Base-by-base conservation (phyloP, 1,140 invertebrate genomes). In the Camponotus floridanus region DNA sequence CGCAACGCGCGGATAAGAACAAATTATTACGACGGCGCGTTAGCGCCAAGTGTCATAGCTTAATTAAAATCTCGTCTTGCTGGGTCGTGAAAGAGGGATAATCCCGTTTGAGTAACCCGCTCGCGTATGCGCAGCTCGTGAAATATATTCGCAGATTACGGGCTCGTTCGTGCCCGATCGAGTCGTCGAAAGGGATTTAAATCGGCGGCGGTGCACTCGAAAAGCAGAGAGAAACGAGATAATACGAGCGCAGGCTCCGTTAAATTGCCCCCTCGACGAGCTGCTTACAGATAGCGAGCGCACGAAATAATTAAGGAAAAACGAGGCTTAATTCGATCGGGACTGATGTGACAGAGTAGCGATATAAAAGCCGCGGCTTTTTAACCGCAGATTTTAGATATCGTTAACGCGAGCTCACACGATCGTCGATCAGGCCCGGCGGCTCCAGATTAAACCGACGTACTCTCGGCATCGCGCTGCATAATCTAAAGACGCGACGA, bases 271-370 rank as follows among this genome's bases (percentile, higher is more conserved):
- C 7, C 57, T 68, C 78, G 79, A 90, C 71, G 89, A 81, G 86
- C 64, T 59, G 70, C 64, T 67, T 8, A 57, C 64, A 86, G 89
- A 90, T 91, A 90, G 84, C 87, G 26, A 70, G 55, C 73, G 76
- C 68, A 91, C 86, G 84, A 92, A 91, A 92, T 92, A 92, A 92
- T 92, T 92, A 80, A 91, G 81, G 86, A 67, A 73, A 86, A 88
- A 87, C 80, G 88, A 76, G 76, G 79, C 79, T 91, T 92, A 88
- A 91, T 80, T 89, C 86, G 84, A 85, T 87, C 67, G 26, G 18
- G 48, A 42, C 73, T 78, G 86, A 83, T 78, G 83, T 78, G 57
- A 26, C 11, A 21, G 15, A 26, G 26, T 26, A 26, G 39, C 51
- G 64, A 87, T 86, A 89, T 36, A 68, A 81, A 73, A n/a, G 79